A percentile compares a stretch with the other conserved stretches of the same genome.
Evolutionary conservation across 2,888 invertebrate genomes (phyloP).

Genomic region (Brachypalpus laphriformis): DNA sequence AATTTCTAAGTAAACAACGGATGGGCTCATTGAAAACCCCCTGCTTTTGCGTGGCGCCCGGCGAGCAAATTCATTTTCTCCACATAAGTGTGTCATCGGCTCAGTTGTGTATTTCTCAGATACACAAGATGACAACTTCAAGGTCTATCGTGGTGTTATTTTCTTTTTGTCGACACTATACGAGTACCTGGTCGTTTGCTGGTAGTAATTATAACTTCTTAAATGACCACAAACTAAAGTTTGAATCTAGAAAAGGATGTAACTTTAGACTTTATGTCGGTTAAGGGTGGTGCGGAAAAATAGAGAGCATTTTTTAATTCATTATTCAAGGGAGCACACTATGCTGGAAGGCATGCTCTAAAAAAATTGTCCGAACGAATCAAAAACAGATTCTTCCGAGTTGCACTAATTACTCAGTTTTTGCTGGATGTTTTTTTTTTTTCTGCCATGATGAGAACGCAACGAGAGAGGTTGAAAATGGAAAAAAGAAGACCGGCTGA

Average conservation of each 20-base stretch:
- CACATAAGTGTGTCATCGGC: background rate
- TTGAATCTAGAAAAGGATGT: conserved; percentile 10
- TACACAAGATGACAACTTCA: too few species aligned
- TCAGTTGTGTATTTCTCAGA: background rate
- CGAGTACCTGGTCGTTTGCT: conserved; percentile 4
- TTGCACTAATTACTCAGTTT: conserved; percentile 59
- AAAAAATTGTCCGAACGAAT: conserved; percentile 41
- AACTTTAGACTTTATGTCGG: conserved; percentile 1
- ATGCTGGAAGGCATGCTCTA: conserved; percentile 25
- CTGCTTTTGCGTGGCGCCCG: background rate
- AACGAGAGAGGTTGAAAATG: conserved; percentile 7
- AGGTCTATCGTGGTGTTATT: background rate
- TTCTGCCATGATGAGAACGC: conserved; percentile 38
- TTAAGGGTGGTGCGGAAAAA: background rate
- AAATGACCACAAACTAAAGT: conserved; percentile 47
- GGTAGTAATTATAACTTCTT: conserved; percentile 20
- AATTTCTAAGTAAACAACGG: background rate
- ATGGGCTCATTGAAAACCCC: background rate
- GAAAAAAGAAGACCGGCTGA: conserved; percentile 10
- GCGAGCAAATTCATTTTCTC: conserved; percentile 11
- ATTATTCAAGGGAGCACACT: conserved; percentile 33
- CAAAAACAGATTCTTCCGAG: conserved; percentile 68
- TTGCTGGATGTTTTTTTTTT: background rate
- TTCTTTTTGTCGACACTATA: background rate
- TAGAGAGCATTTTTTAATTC: background rate